Conservation (phyloP, 2,797 vertebrate species). For the Leptoclinus maculatus region DNA sequence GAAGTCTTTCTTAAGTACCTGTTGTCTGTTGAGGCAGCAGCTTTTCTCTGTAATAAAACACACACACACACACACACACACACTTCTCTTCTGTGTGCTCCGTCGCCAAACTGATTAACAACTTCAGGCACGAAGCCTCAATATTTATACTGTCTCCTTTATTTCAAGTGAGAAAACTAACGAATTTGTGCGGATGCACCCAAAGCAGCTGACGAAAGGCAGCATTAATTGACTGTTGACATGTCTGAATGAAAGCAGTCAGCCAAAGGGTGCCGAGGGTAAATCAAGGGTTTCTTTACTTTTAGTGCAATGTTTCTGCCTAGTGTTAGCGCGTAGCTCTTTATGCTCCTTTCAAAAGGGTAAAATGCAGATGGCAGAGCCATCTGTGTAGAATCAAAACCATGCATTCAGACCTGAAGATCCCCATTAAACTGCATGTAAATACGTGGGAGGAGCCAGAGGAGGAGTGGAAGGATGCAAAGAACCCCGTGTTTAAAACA, state of each 20-base stretch:
- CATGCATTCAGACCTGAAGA: constrained; percentile 85
- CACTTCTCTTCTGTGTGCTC: constrained; percentile 29
- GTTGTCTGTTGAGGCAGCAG: constrained; percentile 19
- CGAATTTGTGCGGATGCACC: constrained; percentile 75
- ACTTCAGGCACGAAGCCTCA: constrained; percentile 72
- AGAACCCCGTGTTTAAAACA: constrained; percentile 77
- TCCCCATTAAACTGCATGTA: constrained; percentile 80
- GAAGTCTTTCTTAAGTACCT: constrained; percentile 8
- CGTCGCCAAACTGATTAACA: constrained; percentile 73
- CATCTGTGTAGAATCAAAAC: constrained; percentile 86
- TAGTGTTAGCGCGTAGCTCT: constrained; percentile 70
- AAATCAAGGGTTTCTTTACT: constrained; percentile 83
- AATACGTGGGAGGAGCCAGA: constrained; percentile 78
- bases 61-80: constrained; percentile 10
- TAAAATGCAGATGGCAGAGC: constrained; percentile 83
- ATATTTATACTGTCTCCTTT: constrained; percentile 78
- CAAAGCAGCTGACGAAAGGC: constrained; percentile 72
- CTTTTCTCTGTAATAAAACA: constrained; percentile 38
- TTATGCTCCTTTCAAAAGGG: constrained; percentile 84
- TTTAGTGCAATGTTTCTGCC: constrained; percentile 68
- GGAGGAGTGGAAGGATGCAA: constrained; percentile 79
- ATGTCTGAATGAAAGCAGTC: constrained; percentile 77
- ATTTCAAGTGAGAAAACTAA: constrained; percentile 73
- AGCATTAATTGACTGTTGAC: constrained; percentile 86
- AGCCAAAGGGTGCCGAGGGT: constrained; percentile 75